Evolutionary conservation across 2,113 vertebrate species (phyloP), one percentile per base, ranked within the genome.

Genomic region (Gasterosteus nipponicus): DNA sequence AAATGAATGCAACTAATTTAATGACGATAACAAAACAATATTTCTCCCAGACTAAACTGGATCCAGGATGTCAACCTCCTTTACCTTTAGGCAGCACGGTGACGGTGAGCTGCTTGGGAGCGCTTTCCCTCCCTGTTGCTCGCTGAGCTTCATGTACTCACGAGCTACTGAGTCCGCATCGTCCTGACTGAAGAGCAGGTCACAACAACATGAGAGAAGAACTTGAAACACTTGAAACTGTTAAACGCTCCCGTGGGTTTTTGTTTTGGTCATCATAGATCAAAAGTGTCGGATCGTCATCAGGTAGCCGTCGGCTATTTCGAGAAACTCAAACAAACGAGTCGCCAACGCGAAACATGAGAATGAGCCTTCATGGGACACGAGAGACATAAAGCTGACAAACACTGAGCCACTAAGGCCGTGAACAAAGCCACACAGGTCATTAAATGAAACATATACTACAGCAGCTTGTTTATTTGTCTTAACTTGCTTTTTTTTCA

Each of bases 51-150:
- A 46, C 1, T 62, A 54, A 42, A 38, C 7, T 10, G 42, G 22
- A 7, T 64, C 19, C 7, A 73, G 16, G 16, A 57, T 5, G 7
- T 35, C 3, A 7, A 49, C n/a, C 59, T 46, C 53, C 44, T 10
- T 82, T 94, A 97, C 96, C 95, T 95, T 94, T 51, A 97, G 81
- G 69, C 93, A 81, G 19, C 92, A 91, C 39, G 82, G 61, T n/a
- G 93, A 78, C 16, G 89, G 14, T 0, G 72, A 15, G 1, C 89
- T 86, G 31, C 75, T 53, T 0, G 90, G 64, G 35, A 86, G 12
- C 2, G 75, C 66, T 63, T 89, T 94, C 12, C 94, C 94, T 18
- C 38, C 65, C 15, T 86, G 85, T 33, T 77, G 70, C 49, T 69
- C 84, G 81, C 73, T 81, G 56, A 85, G 92, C 61, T 92, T 94